Base-by-base conservation (phyloP, 2,797 vertebrate genomes). In the Cyclopterus lumpus region DNA sequence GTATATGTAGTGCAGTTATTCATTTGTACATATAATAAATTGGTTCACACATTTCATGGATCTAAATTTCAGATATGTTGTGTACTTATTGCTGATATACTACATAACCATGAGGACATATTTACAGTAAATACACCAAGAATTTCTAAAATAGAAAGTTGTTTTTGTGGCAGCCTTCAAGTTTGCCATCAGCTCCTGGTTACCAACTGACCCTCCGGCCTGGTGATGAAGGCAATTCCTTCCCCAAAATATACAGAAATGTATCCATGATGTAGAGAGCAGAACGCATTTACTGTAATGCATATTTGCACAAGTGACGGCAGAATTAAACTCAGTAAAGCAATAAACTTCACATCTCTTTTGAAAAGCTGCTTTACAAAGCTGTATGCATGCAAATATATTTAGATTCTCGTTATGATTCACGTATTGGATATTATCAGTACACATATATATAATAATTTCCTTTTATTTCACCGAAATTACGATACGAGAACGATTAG, bases 171-270 rank as follows among this genome's bases (percentile, higher is more conserved):
- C 42, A 77, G 79, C 83, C 79, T 88, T 81, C 57, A 77, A 32
- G 66, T 79, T 87, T 75, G 78, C 71, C 74, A 53, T 88, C 71
- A 88, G 86, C 82, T 86, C 76, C 83, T 57, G 38, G 54, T 46
- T 70, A 46, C 60, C 75, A 72, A 28, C 67, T 85, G 75, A 22
- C 70, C 60, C 46, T 36, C 2, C 61, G 49, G 16, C 65, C 73
- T 46, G 16, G 59, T 40, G 67, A 14, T 58, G 63, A 68, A 68
- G 22, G 55, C 71, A 67, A 30, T 48, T 58, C 46, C 70, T 48
- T 75, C 55, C 60, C 12, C 42, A 49, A 4, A 70, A 77, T 36
- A 49, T 63, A 36, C 58, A 48, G 42, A 36, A 51, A 57, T 48
- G 30, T 10, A 67, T 58, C 18, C 16, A 20, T 0, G 7, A 28